Evolutionary conservation across 35 echinoderm and acorn worm species (phyloP), one percentile per base, ranked within the genome.

Genomic region (Diadema setosum): DNA sequence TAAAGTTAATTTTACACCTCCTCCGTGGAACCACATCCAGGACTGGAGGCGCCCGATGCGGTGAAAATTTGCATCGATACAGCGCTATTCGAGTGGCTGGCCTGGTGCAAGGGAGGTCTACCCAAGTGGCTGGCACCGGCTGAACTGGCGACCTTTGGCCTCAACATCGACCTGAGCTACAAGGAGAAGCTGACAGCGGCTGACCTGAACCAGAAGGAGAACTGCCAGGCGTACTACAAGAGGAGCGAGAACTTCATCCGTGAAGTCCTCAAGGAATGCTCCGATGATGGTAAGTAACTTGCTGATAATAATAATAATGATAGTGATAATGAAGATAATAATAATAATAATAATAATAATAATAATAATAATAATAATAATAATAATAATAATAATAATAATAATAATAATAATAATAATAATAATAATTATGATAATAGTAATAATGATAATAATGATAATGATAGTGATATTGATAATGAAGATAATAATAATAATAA

Each of bases 51-150:
- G 37, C 85, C 81, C 5, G 84, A 88, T 0, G 64, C 81, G 15
- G 82, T 94, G 0, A 99, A 95, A 55, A 92, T 99, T 41, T 42
- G 87, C 7, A 48, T 99, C 2, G 96, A 99, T 52, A 91, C 93
- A 0, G 73, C 84, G 2, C 33, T 99, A 21, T 99, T 95, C 88
- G 96, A 99, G 82, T 99, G 96, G 96, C 75, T 99, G n/a, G 96
- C 96, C 4, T 99, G 96, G 96, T 87, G 91, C 57, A 88, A 91
- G 44, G 89, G 85, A 7, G 85, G 87, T 16, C 50, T 94, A 5
- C 96, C 96, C 15, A 99, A 99, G 31, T 99, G 96, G 96, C 57
- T 99, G 31, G 70, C 96, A 16, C 82, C 80, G n/a, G 59, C 81
- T 21, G 96, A 99, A 35, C 31, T 94, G 29, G 83, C 85, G 14